Base-by-base conservation (phyloP, 2,113 vertebrate genomes). In the Callopanchax toddi region DNA sequence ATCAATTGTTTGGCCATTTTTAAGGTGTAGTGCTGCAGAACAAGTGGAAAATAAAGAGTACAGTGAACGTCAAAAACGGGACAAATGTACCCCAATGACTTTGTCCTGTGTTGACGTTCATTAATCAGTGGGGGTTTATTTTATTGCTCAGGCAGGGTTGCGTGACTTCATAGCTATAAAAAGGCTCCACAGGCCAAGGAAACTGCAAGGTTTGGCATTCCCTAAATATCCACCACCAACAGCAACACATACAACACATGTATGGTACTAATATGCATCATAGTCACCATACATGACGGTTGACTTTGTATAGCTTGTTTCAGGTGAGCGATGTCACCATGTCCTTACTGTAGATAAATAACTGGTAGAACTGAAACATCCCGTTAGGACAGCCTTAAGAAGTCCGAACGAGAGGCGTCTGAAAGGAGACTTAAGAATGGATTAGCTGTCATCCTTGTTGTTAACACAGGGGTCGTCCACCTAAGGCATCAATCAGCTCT, bases 401-500 rank as follows among this genome's bases (percentile, higher is more conserved):
- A 18, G 39, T n/a, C 52, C 20, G 44, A 23, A 34, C 40, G 63
- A 6, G 34, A 36, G 10, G 20, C 17, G 46, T 25, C 29, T 49
- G 55, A 59, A 68, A 44, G 3, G 25, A 76, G 70, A 65, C 46
- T 26, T 36, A 16, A 49, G 43, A 42, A 77, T 22, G 58, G 74
- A 78, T 76, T 75, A 55, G 11, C 67, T 49, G 48, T 69, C 62
- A 21, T 40, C 3, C 4, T 40, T 5, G 0, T 74, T 67, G 74
- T 64, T 52, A 71, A 81, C 69, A 61, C 26, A n/a, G 71, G 64
- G 78, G 78, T 77, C 66, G 44, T 13, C 32, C 54, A 42, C 56
- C 67, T 15, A 17, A 39, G 50, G 71, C 81, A 67, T 84, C 78
- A 68, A 74, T 80, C 79, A 56, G 65, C 55, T 46, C 17, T 11